A percentile compares a stretch with the other conserved stretches of the same genome.
Conservation (phyloP, 2,797 vertebrate species). For the Microcaecilia unicolor region DNA sequence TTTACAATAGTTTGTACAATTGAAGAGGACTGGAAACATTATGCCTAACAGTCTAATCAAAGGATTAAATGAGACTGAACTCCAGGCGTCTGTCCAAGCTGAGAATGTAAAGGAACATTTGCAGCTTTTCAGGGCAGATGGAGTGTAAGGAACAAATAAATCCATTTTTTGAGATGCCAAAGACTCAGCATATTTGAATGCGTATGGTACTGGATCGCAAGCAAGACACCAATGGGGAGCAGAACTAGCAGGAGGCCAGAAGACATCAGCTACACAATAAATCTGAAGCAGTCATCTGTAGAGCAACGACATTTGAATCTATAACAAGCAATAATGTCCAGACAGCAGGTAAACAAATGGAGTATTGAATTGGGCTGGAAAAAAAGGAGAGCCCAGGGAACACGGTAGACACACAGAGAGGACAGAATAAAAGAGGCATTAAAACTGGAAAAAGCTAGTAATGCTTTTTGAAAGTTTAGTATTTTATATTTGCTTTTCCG, state of each 20-base stretch:
- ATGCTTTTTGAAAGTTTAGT: too few species aligned
- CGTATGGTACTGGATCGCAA: slow-evolving; percentile 30
- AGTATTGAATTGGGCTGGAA: rapidly evolving
- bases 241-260: background rate
- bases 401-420: background rate
- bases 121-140: slow-evolving; percentile 33
- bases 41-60: slow-evolving; percentile 28
- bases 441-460: too few species aligned
- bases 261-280: slow-evolving; percentile 11
- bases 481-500: too few species aligned
- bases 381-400: background rate
- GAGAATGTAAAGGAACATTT: slow-evolving; percentile 12
- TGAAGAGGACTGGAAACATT: slow-evolving; percentile 19
- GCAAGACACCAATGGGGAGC: slow-evolving; percentile 10
- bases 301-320: slow-evolving; percentile 17
- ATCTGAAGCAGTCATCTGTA: background rate
- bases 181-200: slow-evolving; percentile 39
- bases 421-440: background rate
- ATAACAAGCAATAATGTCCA: background rate
- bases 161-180: slow-evolving; percentile 50
- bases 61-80: slow-evolving; percentile 31
- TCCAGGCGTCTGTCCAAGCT: slow-evolving; percentile 23
- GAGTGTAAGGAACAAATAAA: slow-evolving; percentile 49
- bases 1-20: slow-evolving; percentile 29
- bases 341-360: background rate